phyloP scores from a whole-genome alignment of 2,797 vertebrate genomes.

The Girardinus metallicus region DNA sequence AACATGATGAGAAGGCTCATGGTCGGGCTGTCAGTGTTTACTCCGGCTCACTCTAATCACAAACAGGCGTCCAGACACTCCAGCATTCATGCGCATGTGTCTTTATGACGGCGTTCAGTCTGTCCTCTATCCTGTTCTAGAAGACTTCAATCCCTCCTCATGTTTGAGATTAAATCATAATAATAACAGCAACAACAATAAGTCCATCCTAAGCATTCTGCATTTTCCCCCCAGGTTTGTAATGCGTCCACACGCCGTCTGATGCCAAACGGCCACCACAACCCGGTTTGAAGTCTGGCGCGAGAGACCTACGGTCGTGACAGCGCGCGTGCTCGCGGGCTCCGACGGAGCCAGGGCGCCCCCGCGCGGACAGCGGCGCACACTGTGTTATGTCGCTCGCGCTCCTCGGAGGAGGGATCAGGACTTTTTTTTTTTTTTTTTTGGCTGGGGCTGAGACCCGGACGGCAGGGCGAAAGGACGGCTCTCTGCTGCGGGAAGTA shows the following conservation, averaged over 20 bases:
- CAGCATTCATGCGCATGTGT: slow-evolving; percentile 1
- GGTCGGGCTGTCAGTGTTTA: slow-evolving; percentile 67
- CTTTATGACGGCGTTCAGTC: slow-evolving; percentile 24
- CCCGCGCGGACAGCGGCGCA: slow-evolving; percentile 56
- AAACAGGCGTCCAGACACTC: slow-evolving; percentile 54
- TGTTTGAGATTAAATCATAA: slow-evolving; percentile 39
- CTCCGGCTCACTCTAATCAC: slow-evolving; percentile 55
- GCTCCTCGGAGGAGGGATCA: slow-evolving; percentile 69
- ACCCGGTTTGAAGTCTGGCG: slow-evolving; percentile 2
- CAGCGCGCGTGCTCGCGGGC: slow-evolving; percentile 27
- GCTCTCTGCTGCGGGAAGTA: slow-evolving; percentile 69
- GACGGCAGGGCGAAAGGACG: slow-evolving; percentile 62
- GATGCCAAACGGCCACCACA: slow-evolving; percentile 16
- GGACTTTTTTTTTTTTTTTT: slow-evolving; percentile 3
- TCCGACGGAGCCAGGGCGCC: slow-evolving; percentile 72
- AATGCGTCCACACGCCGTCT: slow-evolving; percentile 13
- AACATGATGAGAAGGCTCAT: slow-evolving; percentile 54
- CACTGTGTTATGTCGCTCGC: slow-evolving; percentile 40
- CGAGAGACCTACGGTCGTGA: background rate
- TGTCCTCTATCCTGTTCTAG: slow-evolving; percentile 48
- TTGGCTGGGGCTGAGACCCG: slow-evolving; percentile 58
- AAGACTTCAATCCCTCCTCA: slow-evolving; percentile 39
- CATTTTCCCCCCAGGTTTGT: slow-evolving; percentile 4
- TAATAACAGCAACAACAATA: background rate
- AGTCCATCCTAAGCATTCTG: slow-evolving; percentile 15